Evolutionary conservation across 1,140 invertebrate species (phyloP), one percentile per base, ranked within the genome.

Genomic region (Colletes gigas): DNA sequence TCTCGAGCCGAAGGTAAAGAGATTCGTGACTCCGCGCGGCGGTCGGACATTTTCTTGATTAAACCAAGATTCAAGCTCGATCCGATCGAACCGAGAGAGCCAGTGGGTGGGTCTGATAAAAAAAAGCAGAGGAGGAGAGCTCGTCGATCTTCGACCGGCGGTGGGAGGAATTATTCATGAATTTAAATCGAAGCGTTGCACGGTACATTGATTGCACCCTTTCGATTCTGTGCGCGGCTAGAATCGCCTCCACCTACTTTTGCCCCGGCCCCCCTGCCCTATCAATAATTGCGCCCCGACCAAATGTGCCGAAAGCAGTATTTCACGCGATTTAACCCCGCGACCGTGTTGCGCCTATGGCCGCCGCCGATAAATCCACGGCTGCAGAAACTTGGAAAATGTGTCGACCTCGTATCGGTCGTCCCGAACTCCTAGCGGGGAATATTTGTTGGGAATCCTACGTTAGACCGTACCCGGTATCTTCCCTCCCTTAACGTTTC

Each of bases 111-210:
- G 30, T 30, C 30, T 30, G 30, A 30, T 30, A 0, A 44, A 47
- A 44, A 47, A 21, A 66, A 10, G 52, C n/a, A 54, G 21, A 69
- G 50, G 63, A 62, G 44, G 44, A 9, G 60, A 71, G 57, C 81
- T 86, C 85, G 85, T 87, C 65, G 84, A 87, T 86, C 84, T 86
- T 86, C 69, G 81, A 52, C n/a, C 62, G 39, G 47, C 17, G 76
- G 54, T 62, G 54, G 66, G 62, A 66, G 81, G 88, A 91, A 91
- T 91, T 91, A 90, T 91, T 91, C 90, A 91, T 91, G 89, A 91
- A 91, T 90, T 90, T 89, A 90, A 90, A 89, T 89, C 84, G 83
- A 86, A 87, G 81, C 85, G 86, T 86, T 83, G 83, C 86, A 89
- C 83, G 89, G 86, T 89, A 90, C 88, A 90, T 91, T 89, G 88